Evolutionary conservation across 2,888 invertebrate genomes (phyloP).

Genomic region (Spicauda simplicius): DNA sequence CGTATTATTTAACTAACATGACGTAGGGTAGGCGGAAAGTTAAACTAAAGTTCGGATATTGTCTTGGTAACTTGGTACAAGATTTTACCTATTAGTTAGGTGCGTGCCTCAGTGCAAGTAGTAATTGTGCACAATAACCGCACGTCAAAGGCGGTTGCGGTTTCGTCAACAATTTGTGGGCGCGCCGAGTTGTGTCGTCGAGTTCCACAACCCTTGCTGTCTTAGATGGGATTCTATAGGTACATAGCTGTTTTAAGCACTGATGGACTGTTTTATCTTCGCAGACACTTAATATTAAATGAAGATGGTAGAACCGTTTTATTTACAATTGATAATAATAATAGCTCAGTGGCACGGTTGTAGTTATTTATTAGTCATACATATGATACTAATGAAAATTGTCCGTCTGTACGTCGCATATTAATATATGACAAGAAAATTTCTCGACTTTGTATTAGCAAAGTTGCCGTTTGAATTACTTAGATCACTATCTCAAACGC

Average conservation of each 20-base stretch:
- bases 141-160: constrained; percentile 66
- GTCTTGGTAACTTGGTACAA: constrained; percentile 60
- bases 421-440: no score
- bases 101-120: constrained; percentile 64
- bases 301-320: no score
- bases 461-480: no score
- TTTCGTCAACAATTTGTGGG: constrained; percentile 73
- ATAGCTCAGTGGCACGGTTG: no score
- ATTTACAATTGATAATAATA: no score
- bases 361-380: no score
- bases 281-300: no score
- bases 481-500: no score
- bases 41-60: not conserved
- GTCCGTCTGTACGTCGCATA: no score
- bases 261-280: not conserved
- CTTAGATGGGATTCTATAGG: constrained; percentile 11
- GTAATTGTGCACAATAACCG: constrained; percentile 78
- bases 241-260: not conserved
- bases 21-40: not conserved
- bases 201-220: constrained; percentile 44
- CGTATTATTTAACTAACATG: not conserved
- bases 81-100: constrained; percentile 51
- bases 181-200: constrained; percentile 55
- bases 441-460: no score
- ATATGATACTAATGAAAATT: no score